phyloP scores from a whole-genome alignment of 2,113 vertebrate genomes.

The Chelonoidis abingdonii region DNA sequence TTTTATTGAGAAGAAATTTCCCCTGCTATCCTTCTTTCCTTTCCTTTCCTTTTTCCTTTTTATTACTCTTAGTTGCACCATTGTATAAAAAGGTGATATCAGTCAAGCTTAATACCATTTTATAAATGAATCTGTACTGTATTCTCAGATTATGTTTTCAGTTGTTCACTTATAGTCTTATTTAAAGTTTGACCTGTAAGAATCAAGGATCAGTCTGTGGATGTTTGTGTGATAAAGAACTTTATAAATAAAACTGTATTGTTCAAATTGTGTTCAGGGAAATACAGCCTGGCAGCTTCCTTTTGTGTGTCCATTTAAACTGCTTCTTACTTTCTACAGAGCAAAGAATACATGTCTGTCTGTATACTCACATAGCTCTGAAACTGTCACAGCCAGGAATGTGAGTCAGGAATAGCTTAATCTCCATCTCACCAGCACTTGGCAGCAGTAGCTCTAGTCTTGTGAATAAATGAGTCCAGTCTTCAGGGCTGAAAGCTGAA shows the following conservation, averaged over 20 bases:
- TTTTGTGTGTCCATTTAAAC: neutral
- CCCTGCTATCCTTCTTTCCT: neutral
- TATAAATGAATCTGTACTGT: neutral
- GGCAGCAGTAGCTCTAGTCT: constrained; percentile 9
- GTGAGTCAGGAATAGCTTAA: constrained; percentile 2
- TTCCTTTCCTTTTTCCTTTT: neutral
- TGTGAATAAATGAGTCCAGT: constrained; percentile 29
- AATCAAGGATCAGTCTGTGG: neutral
- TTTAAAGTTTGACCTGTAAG: neutral
- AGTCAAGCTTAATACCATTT: neutral
- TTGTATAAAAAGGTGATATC: neutral
- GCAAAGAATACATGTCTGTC: neutral
- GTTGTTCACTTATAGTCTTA: neutral
- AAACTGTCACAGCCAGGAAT: constrained; percentile 11
- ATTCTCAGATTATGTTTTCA: neutral
- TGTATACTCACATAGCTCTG: constrained; percentile 38
- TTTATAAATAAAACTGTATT: neutral
- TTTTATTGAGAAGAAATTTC: neutral
- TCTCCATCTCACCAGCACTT: neutral
- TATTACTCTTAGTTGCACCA: neutral
- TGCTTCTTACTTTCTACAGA: neutral
- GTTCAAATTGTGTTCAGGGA: neutral
- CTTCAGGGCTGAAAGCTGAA: neutral
- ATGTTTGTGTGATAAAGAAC: neutral
- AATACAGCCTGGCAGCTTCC: neutral